These are phyloP conservation scores for Antechinus flavipes DNA, from an alignment of 2,113 vertebrate species.

Conservation along the genomic window DNA sequence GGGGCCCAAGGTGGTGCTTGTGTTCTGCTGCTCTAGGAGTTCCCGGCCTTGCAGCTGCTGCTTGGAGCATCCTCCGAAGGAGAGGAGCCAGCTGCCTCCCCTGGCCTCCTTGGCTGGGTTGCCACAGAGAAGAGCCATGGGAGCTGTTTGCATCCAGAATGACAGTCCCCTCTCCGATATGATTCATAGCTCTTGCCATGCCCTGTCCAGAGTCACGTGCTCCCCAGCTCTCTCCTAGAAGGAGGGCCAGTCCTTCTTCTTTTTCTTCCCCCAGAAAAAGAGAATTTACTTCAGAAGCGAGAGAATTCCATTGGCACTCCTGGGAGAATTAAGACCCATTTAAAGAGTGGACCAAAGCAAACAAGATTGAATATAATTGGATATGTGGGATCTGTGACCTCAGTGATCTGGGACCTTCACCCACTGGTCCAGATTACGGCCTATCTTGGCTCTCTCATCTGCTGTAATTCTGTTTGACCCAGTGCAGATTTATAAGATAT, in stretches of 20 bases:
- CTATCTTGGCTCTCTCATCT: neutral
- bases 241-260: neutral
- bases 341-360: neutral
- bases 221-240: neutral
- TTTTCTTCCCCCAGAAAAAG: neutral
- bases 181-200: neutral
- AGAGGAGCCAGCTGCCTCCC: neutral
- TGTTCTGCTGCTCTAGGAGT: conserved; percentile 1
- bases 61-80: neutral
- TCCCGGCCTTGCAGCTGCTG: neutral
- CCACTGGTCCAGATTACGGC: neutral
- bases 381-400: neutral
- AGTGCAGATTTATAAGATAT: neutral
- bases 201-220: neutral
- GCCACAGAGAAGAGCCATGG: neutral
- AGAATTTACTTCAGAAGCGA: neutral
- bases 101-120: neutral
- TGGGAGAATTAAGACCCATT: neutral
- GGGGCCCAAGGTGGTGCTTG: neutral
- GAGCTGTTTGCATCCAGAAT: neutral
- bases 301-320: neutral
- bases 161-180: neutral
- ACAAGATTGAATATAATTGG: neutral
- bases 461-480: neutral
- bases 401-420: neutral